A percentile compares a stretch with the other conserved stretches of the same genome.
These are phyloP conservation scores for Drosophila quasianomalipes DNA, from an alignment of 2,888 invertebrate genomes.

Conservation along the genomic window DNA sequence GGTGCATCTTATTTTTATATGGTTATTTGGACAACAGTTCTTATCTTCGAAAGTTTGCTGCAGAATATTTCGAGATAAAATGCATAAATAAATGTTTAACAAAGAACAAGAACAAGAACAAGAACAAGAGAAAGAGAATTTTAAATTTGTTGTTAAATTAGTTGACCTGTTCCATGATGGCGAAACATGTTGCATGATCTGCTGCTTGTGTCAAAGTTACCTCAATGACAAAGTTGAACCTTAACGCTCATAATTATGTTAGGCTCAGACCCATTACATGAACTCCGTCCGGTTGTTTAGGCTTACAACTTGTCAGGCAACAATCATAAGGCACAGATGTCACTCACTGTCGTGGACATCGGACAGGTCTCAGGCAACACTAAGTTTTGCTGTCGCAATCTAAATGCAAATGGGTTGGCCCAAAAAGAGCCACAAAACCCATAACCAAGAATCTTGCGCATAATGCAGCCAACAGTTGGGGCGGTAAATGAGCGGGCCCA, in stretches of 20 bases:
- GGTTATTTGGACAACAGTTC: conserved; percentile 7
- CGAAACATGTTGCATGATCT: conserved; percentile 2
- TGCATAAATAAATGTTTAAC: conserved; percentile 1
- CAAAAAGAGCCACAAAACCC: conserved; percentile 71
- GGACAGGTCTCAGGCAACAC: conserved; percentile 27
- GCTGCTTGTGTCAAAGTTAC: neutral
- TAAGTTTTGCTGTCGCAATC: conserved; percentile 62
- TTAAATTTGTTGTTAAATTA: neutral
- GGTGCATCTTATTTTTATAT: conserved; percentile 17
- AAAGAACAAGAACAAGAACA: neutral
- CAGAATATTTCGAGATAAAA: neutral
- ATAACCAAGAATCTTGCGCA: conserved; percentile 76
- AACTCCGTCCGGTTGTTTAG: conserved; percentile 43
- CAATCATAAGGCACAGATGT: conserved; percentile 71
- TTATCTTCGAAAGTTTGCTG: neutral
- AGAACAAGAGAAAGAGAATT: neutral
- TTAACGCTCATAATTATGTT: conserved; percentile 70
- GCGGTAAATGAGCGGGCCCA: conserved; percentile 49
- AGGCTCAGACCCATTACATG: conserved; percentile 62
- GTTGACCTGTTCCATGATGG: neutral
- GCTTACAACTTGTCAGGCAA: conserved; percentile 64
- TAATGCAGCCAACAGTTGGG: conserved; percentile 48
- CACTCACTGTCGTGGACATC: conserved; percentile 34
- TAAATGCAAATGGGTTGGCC: conserved; percentile 74
- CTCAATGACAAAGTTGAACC: conserved; percentile 40